These are phyloP conservation scores for Priocnemis perturbator DNA, from an alignment of 2,888 invertebrate species.

Conservation along the genomic window DNA sequence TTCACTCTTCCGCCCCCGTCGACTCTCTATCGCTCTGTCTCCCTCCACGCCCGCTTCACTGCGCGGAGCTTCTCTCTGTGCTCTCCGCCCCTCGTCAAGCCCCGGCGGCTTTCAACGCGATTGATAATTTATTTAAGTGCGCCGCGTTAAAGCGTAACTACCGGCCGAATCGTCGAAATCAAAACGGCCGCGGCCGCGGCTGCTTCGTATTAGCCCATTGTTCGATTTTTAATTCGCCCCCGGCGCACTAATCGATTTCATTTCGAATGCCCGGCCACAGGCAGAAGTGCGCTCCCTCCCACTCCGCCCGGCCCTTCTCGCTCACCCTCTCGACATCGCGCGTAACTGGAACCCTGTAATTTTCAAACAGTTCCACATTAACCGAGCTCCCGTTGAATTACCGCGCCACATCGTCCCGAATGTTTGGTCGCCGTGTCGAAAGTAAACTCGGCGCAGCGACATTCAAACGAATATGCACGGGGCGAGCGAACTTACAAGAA, in stretches of 20 bases:
- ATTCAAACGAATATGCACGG: too few relatives aligned
- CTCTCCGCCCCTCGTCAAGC: constrained; percentile 16
- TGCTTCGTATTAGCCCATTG: constrained; percentile 44
- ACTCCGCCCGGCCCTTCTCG: constrained; percentile 3
- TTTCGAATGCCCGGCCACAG: constrained; percentile 17
- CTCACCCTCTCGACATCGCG: too few relatives aligned
- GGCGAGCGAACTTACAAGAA: too few relatives aligned
- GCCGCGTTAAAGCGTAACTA: constrained; percentile 61
- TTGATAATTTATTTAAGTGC: constrained; percentile 69
- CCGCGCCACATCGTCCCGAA: too few relatives aligned
- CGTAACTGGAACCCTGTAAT: constrained; percentile 1
- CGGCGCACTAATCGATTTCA: constrained; percentile 40
- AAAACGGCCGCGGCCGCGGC: constrained; percentile 48
- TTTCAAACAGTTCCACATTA: constrained; percentile 14
- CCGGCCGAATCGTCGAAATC: constrained; percentile 53
- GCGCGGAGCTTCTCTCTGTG: background rate
- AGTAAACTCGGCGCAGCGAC: too few relatives aligned
- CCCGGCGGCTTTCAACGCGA: constrained; percentile 61
- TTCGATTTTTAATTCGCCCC: constrained; percentile 57
- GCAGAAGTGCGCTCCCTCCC: background rate
- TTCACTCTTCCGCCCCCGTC: constrained; percentile 27
- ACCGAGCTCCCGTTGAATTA: background rate
- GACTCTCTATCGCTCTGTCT: constrained; percentile 24
- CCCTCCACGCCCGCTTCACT: background rate
- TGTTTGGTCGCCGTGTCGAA: too few relatives aligned